These are phyloP conservation scores for Phortica okadai DNA, from an alignment of 2,888 invertebrate genomes.

Conservation along the genomic window DNA sequence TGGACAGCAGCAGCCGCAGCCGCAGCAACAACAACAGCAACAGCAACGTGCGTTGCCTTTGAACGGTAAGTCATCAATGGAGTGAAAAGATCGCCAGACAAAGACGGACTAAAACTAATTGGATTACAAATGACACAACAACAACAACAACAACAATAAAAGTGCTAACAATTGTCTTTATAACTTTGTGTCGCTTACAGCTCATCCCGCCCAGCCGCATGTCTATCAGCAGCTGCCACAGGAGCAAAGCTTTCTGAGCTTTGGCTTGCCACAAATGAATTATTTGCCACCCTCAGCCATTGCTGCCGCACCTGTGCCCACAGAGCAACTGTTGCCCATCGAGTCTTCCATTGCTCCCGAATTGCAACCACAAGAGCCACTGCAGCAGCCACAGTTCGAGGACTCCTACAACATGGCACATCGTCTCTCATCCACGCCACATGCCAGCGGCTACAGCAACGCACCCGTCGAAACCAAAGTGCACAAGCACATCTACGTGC, in stretches of 20 bases:
- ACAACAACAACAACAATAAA: slow-evolving; percentile 67
- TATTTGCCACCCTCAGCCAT: slow-evolving; percentile 48
- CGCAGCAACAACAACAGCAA: slow-evolving; percentile 57
- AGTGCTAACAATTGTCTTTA: not conserved
- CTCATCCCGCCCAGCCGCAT: slow-evolving; percentile 57
- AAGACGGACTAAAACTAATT: not conserved
- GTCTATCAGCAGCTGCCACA: slow-evolving; percentile 67
- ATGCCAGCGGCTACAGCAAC: slow-evolving; percentile 65
- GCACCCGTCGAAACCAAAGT: slow-evolving; percentile 64
- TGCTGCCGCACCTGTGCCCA: slow-evolving; percentile 45
- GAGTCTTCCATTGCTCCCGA: not conserved
- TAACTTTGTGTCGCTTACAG: slow-evolving; percentile 39
- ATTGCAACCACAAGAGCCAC: slow-evolving; percentile 32
- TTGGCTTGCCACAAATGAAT: slow-evolving; percentile 50
- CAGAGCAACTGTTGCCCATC: slow-evolving; percentile 22
- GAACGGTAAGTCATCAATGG: slow-evolving; percentile 70
- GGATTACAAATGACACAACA: not conserved
- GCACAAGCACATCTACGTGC: slow-evolving; percentile 75
- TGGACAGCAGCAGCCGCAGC: slow-evolving; percentile 69
- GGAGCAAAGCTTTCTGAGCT: slow-evolving; percentile 62
- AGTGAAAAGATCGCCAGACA: not conserved
- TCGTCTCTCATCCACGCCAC: slow-evolving; percentile 62
- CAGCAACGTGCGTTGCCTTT: slow-evolving; percentile 77
- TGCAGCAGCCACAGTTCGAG: slow-evolving; percentile 47
- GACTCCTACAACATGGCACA: slow-evolving; percentile 73